Evolutionary conservation across 2,888 invertebrate genomes (phyloP), one percentile per base, ranked within the genome.

Genomic region (Kryphioiulus occultus): DNA sequence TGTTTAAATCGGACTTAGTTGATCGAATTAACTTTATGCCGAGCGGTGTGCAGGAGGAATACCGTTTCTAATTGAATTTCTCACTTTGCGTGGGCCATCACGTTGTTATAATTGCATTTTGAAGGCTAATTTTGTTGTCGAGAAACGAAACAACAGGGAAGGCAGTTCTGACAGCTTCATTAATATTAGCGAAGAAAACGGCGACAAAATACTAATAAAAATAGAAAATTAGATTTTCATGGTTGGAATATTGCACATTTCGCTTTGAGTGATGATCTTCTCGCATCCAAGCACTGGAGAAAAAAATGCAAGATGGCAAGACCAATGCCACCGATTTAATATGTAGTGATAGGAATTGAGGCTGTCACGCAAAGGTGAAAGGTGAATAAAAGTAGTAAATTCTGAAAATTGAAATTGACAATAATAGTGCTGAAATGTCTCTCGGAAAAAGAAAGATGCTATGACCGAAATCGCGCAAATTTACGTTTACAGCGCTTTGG

Each of bases 41-140:
- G 1, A 10, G 47, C 9, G 2, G 47, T 15, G 4, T 5, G n/a
- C 5, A 53, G 53, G 53, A 53, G n/a, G 19, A 53, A 53, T 53
- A 53, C 53, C 19, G 53, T 53, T 53, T 19, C 53, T 53, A 53
- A 53, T 53, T 53, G 53, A 53, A 53, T 53, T 17, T 53, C 53
- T 53, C 53, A 53, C n/a, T 53, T 53, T 53, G 53, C 53, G 19
- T 53, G 53, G 19, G 53, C n/a, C 53, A 5, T 53, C 53, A n/a
- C 53, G 53, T 53, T 53, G 53, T n/a, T 53, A 53, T 53, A 53
- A 53, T 53, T 53, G 53, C 53, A 53, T 53, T 53, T 53, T 53
- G 53, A 53, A 53, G 53, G 53, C 53, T 53, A 53, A 53, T 53
- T 53, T 53, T 53, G 53, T 53, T 53, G 53, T 53, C 53, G 53